Percentiles rank a stretch among this genome's conserved stretches.
phyloP scores from a whole-genome alignment of 2,888 invertebrate species.

The Cataglyphis altisquamis region DNA sequence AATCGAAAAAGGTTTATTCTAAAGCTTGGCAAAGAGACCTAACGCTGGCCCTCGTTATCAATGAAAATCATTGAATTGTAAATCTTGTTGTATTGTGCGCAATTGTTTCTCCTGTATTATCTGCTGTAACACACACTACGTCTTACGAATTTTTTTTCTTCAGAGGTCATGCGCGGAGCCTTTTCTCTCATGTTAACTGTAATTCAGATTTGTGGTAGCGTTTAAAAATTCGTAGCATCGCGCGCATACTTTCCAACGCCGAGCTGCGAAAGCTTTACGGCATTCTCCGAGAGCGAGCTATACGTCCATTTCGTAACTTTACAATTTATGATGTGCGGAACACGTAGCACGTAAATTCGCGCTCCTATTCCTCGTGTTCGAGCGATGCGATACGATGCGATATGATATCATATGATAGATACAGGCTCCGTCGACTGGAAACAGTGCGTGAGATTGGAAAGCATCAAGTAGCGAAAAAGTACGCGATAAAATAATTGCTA shows the following conservation, averaged over 20 bases:
- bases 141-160: background rate
- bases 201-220: slow-evolving; percentile 9
- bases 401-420: background rate
- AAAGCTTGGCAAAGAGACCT: background rate
- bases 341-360: slow-evolving; percentile 61
- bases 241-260: background rate
- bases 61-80: background rate
- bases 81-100: background rate
- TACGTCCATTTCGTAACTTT: slow-evolving; percentile 62
- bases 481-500: slow-evolving; percentile 29
- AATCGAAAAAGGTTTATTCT: slow-evolving; percentile 32
- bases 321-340: slow-evolving; percentile 62
- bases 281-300: slow-evolving; percentile 28
- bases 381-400: slow-evolving; percentile 31
- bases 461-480: slow-evolving; percentile 11
- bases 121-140: background rate
- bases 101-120: background rate
- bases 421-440: slow-evolving; percentile 35
- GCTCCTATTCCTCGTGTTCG: slow-evolving; percentile 47
- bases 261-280: slow-evolving; percentile 15
- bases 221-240: slow-evolving; percentile 11
- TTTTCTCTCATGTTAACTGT: slow-evolving; percentile 7
- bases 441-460: slow-evolving; percentile 60
- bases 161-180: background rate
- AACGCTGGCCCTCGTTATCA: background rate